Conservation (phyloP, 2,888 invertebrate genomes). For the Parnassius apollo region DNA sequence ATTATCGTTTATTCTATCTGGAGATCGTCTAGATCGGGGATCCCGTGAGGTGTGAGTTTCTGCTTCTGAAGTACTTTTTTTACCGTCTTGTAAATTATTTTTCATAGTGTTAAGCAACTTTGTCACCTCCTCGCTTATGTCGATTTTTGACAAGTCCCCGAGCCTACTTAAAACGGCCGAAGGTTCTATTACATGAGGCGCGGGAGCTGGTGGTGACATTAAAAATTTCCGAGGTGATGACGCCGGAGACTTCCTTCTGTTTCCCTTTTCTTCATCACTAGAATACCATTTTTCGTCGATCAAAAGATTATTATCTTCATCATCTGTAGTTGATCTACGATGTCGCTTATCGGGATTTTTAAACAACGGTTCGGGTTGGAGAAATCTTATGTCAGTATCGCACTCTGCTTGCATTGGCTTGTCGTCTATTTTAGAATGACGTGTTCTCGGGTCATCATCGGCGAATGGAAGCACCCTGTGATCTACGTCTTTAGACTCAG, state of each 20-base stretch:
- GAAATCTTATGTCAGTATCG: conserved; percentile 73
- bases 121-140: conserved; percentile 87
- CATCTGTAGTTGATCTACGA: conserved; percentile 77
- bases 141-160: conserved; percentile 87
- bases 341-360: conserved; percentile 70
- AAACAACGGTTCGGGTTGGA: conserved; percentile 71
- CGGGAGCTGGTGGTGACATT: conserved; percentile 53
- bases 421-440: conserved; percentile 42
- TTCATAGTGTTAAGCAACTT: conserved; percentile 84
- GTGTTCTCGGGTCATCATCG: conserved; percentile 51
- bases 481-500: conserved; percentile 72
- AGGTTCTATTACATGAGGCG: conserved; percentile 78
- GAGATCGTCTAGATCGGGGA: conserved; percentile 66
- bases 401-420: conserved; percentile 50
- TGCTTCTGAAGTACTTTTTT: conserved; percentile 44
- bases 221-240: conserved; percentile 56
- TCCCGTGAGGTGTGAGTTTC: conserved; percentile 55
- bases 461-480: conserved; percentile 73
- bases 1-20: conserved; percentile 54
- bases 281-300: conserved; percentile 89
- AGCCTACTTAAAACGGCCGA: conserved; percentile 81
- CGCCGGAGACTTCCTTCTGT: conserved; percentile 61
- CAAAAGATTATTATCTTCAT: conserved; percentile 80
- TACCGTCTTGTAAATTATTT: conserved; percentile 67
- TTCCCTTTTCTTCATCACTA: conserved; percentile 86